These are phyloP conservation scores for Rapana venosa DNA, from an alignment of 2,888 invertebrate species.

Conservation along the genomic window DNA sequence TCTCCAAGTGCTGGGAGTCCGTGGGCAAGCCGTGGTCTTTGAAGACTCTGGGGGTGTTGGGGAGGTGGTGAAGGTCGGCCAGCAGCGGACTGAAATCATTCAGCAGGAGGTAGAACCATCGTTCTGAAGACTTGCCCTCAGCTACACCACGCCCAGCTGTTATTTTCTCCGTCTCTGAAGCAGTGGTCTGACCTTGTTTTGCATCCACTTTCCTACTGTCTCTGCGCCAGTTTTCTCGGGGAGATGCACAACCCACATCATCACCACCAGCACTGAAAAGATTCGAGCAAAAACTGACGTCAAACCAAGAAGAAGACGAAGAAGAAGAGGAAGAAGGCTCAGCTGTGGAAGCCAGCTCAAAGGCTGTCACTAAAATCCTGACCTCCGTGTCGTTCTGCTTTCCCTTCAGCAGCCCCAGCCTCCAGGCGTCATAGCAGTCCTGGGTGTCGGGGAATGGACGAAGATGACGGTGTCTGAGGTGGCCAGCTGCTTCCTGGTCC, in stretches of 20 bases:
- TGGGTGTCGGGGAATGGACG: conserved; percentile 12
- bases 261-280: neutral
- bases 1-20: conserved; percentile 7
- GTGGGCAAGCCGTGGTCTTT: neutral
- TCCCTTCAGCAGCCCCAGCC: neutral
- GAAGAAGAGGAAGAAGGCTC: neutral
- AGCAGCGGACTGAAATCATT: conserved; percentile 19
- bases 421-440: conserved; percentile 14
- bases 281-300: neutral
- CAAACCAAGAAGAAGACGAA: conserved; percentile 8
- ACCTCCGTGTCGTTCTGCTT: neutral
- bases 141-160: too few relatives aligned
- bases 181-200: too few relatives aligned
- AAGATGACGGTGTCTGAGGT: neutral
- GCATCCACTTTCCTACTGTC: too few relatives aligned
- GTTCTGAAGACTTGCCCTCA: neutral
- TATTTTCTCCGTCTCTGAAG: too few relatives aligned
- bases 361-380: neutral
- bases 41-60: neutral
- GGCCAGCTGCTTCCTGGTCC: neutral
- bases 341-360: neutral
- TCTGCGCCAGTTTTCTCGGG: neutral
- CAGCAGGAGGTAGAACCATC: neutral
- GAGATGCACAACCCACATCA: neutral
- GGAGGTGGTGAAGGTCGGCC: conserved; percentile 13